Base-by-base conservation (phyloP, 2,888 invertebrate species). In the Stegana nigrithorax region DNA sequence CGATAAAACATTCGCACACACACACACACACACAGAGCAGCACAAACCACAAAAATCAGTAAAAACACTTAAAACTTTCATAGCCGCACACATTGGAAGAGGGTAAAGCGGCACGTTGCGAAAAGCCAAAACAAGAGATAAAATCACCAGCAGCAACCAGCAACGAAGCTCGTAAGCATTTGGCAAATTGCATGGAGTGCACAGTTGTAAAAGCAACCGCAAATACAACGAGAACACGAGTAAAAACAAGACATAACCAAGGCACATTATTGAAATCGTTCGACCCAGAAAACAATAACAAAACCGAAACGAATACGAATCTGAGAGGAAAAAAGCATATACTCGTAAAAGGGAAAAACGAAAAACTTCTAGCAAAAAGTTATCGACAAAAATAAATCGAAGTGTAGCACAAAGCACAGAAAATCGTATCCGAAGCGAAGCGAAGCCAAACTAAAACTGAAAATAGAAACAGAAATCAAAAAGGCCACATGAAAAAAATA, bases 11-110 rank as follows among this genome's bases (percentile, higher is more conserved):
- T 23, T n/a, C 47, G 36, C 36, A 25, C 25, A 47, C 25, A n/a
- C n/a, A 42, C n/a, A 42, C 42, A 12, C 19, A 47, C n/a, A n/a
- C 32, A 55, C n/a, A 25, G 32, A n/a, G 26, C 25, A 29, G 10
- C 51, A 17, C 14, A 51, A 51, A 14, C 51, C 51, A 51, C 44
- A 44, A 44, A 27, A 51, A 51, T 51, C 51, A 32, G 21, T 55
- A 55, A 55, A 36, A 32, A 55, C 53, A 55, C 53, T 55, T 55
- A 36, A 55, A 55, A 55, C 19, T 55, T 55, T 26, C n/a, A n/a
- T n/a, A n/a, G n/a, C n/a, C n/a, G 32, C 32, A 25, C 39, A 39
- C n/a, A 39, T 39, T 39, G 39, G 29, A 29, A 29, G 10, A 29
- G 10, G 10, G 10, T 7, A 29, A 29, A 29, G 6, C n/a, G 6